These are phyloP conservation scores for Telmatherina bonti DNA, from an alignment of 2,797 vertebrate species.

Conservation along the genomic window DNA sequence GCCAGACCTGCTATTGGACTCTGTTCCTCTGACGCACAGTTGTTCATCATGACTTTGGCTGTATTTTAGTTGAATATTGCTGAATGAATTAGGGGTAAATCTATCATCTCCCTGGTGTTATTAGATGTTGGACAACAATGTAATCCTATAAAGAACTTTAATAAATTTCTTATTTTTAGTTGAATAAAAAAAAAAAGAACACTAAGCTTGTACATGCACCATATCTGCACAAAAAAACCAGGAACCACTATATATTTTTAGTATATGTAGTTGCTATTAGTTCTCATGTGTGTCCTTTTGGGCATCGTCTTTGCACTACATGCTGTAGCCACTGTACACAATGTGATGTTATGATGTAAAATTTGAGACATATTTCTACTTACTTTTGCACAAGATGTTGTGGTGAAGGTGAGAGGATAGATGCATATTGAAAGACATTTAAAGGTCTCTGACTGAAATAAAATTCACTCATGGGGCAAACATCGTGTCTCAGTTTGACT, in stretches of 20 bases:
- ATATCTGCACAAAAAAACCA: background rate
- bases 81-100: slow-evolving; percentile 6
- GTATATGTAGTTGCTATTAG: background rate
- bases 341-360: background rate
- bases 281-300: background rate
- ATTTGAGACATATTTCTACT: background rate
- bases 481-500: slow-evolving; percentile 31
- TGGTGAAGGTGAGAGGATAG: background rate
- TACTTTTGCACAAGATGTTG: background rate
- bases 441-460: slow-evolving; percentile 17
- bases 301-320: too few relatives aligned
- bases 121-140: background rate
- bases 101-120: slow-evolving; percentile 5
- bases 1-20: slow-evolving; percentile 9
- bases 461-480: slow-evolving; percentile 36
- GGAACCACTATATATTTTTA: background rate
- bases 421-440: slow-evolving; percentile 9
- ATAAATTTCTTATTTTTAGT: background rate
- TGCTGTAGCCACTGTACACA: background rate
- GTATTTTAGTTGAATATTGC: slow-evolving; percentile 5
- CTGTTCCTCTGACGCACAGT: slow-evolving; percentile 7
- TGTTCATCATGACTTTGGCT: slow-evolving; percentile 4
- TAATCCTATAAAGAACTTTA: background rate
- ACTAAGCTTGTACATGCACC: too few relatives aligned
- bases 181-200: background rate